Evolutionary conservation across 2,888 invertebrate species (phyloP).

Genomic region (Argyra leucocephala): DNA sequence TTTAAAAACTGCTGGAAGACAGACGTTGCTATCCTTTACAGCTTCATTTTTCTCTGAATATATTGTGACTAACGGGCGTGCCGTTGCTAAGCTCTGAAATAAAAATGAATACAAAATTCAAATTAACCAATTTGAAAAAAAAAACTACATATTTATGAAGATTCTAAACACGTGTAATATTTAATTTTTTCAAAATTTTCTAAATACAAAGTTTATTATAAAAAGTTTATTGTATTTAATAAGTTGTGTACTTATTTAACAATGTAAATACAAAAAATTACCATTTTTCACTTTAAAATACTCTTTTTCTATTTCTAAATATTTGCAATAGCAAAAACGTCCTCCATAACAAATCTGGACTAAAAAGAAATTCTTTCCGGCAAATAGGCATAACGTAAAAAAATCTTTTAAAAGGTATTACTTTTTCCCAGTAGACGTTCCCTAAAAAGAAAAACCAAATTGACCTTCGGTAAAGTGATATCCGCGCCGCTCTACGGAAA

Average conservation of each 20-base stretch:
- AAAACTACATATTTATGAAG: background rate
- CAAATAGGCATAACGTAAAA: background rate
- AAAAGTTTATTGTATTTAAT: background rate
- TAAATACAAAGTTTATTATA: too few relatives aligned
- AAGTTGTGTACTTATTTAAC: background rate
- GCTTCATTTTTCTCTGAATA: slow-evolving; percentile 91
- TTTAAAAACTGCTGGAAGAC: slow-evolving; percentile 90
- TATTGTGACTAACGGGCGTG: slow-evolving; percentile 90
- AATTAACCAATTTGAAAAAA: background rate
- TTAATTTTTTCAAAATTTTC: too few relatives aligned
- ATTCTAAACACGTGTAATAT: too few relatives aligned
- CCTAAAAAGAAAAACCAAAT: too few relatives aligned
- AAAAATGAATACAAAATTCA: background rate
- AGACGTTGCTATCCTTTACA: slow-evolving; percentile 61
- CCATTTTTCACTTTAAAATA: slow-evolving; percentile 37
- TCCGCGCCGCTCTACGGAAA: too few relatives aligned
- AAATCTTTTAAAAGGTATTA: background rate
- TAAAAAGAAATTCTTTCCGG: slow-evolving; percentile 34
- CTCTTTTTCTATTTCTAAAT: slow-evolving; percentile 32
- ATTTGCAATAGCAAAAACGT: slow-evolving; percentile 39
- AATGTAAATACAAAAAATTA: slow-evolving; percentile 25
- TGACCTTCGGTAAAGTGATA: too few relatives aligned
- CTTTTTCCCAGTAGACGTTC: too few relatives aligned
- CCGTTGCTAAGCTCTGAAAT: slow-evolving; percentile 68
- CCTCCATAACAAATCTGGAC: slow-evolving; percentile 38